Evolutionary conservation across 2,113 vertebrate genomes (phyloP), one percentile per base, ranked within the genome.

Genomic region (Mus musculus): DNA sequence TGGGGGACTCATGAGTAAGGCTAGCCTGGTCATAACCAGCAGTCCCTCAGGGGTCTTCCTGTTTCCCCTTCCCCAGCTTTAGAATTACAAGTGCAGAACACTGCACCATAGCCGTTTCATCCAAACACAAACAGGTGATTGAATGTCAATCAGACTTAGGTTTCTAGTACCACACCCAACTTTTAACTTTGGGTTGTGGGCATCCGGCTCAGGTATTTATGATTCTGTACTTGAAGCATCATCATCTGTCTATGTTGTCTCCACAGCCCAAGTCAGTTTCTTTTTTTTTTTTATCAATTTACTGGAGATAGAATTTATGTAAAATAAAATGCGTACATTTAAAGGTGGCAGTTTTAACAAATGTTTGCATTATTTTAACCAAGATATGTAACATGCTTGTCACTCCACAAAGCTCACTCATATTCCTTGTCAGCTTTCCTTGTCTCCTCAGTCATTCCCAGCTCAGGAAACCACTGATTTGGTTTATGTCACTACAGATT

Each of bases 181-280:
- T 42, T 65, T 65, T 65, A 33, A 85, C 16, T 46, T 16, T 3
- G 4, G 16, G 16, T 69, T 67, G 14, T 49, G 14, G 61, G 63
- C 16, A 69, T 36, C 16, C 17, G 52, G 84, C 46, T 52, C 19
- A 69, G 30, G 42, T 52, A 36, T 69, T 52, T 5, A 9, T 87
- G 46, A 12, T 3, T 49, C 17, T 36, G 28, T 28, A 67, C 10
- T 17, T 4, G 20, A 26, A 0, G 0, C 3, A 0, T 46, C 16
- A 30, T 63, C 28, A 49, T 46, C 42, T 87, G 63, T 49, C 61
- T 14, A 11, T 12, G 19, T 49, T 24, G 22, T 33, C 63, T 87
- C 30, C 30, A 33, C 46, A 69, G 30, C 42, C 30, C 30, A 91
- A 91, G 33, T 63, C 8, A 72, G 14, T 28, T 84, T 17, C 54